These are phyloP conservation scores for Triops longicaudatus DNA, from an alignment of 1,140 invertebrate species.

Conservation along the genomic window DNA sequence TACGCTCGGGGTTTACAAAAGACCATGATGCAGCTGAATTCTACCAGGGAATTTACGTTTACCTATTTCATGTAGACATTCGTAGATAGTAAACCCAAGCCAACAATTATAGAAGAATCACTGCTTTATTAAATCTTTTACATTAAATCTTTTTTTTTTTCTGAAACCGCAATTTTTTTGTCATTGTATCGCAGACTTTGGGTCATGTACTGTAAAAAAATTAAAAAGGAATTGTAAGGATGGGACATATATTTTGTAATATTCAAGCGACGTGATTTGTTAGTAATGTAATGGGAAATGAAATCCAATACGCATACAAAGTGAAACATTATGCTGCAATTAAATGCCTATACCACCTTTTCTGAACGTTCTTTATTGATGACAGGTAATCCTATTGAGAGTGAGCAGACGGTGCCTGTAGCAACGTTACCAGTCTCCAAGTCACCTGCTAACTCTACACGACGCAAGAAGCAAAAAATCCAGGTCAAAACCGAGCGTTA, in stretches of 20 bases:
- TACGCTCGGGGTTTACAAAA: not conserved
- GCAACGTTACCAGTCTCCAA: constrained; percentile 18
- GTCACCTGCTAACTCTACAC: not conserved
- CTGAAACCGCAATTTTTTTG: no score
- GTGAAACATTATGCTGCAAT: not conserved
- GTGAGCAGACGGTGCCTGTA: not conserved
- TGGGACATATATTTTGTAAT: no score
- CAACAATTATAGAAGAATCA: not conserved
- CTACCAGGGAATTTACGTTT: not conserved
- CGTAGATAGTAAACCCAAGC: not conserved
- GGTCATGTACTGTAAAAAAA: not conserved
- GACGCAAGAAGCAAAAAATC: not conserved
- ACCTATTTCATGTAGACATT: not conserved
- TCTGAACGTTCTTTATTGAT: not conserved
- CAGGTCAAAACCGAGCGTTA: constrained; percentile 23
- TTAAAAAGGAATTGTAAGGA: not conserved
- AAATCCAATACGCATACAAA: not conserved
- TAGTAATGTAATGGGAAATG: not conserved
- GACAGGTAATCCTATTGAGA: not conserved
- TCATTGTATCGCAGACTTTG: not conserved
- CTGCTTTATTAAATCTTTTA: no score
- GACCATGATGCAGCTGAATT: not conserved
- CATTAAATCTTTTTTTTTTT: no score
- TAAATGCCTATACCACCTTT: not conserved
- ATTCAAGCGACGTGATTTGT: no score